A percentile compares a stretch with the other conserved stretches of the same genome.
Conservation (phyloP, 2,797 vertebrate species). For the Erethizon dorsatum region DNA sequence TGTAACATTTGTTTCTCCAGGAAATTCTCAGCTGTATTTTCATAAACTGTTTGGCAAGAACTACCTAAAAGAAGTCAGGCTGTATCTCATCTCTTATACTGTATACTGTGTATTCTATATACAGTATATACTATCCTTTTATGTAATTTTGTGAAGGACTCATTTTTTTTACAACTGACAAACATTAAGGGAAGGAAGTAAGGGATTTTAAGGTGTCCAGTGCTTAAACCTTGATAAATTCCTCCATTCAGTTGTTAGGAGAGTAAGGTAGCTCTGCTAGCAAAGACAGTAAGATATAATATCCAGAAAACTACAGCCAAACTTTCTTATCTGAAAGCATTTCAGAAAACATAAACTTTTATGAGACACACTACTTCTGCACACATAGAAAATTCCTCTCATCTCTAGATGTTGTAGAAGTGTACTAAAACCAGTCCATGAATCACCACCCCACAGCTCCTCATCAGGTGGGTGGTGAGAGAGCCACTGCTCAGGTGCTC, state of each 20-base stretch:
- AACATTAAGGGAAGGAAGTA: background rate
- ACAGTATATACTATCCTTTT: background rate
- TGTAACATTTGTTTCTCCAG: background rate
- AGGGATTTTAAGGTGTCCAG: background rate
- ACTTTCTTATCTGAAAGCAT: conserved; percentile 24
- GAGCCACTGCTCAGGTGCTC: conserved; percentile 41
- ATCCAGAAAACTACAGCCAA: background rate
- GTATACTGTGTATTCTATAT: background rate
- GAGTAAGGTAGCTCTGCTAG: background rate
- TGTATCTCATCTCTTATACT: background rate
- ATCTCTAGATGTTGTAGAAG: conserved; percentile 19
- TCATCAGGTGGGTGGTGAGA: background rate
- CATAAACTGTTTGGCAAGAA: conserved; percentile 48
- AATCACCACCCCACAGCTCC: conserved; percentile 36
- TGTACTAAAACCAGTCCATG: conserved; percentile 48
- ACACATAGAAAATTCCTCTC: background rate
- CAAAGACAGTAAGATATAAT: background rate
- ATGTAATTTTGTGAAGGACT: background rate
- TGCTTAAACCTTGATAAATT: background rate
- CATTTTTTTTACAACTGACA: background rate
- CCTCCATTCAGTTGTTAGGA: background rate
- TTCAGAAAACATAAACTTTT: background rate
- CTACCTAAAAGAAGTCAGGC: background rate
- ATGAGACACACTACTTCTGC: background rate
- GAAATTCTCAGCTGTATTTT: conserved; percentile 57